Evolutionary conservation across 2,113 vertebrate species (phyloP), one percentile per base, ranked within the genome.

Genomic region (Pogona vitticeps): DNA sequence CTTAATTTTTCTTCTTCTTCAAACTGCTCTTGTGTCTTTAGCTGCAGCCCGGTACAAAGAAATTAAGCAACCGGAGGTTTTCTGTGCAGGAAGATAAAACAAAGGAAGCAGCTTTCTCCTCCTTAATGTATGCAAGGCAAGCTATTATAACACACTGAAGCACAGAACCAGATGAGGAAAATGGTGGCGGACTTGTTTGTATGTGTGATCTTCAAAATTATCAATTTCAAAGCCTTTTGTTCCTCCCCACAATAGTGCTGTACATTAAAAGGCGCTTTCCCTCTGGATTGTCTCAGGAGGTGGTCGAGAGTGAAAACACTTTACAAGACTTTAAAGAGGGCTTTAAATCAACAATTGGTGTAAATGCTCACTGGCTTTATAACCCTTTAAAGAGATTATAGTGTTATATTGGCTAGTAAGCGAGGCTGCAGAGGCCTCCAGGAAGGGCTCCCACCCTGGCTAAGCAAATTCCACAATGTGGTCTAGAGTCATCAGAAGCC

Each of bases 271-370:
- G 59, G 38, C 76, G 72, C 12, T 67, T 76, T 76, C 42, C 33
- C 40, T 76, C 83, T 33, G 15, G 38, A 65, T 31, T 28, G 23
- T 63, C 72, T 73, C 26, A 9, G 83, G 83, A 76, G 72, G 83
- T 67, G 72, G 72, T 21, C 59, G 23, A 52, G 59, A 46, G 56
- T 52, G 83, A 65, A 84, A 84, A 52, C 28, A 61, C 38, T 84
- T 84, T 84, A 84, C 71, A 76, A 76, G 59, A 31, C 59, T 75
- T 84, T 65, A 76, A 84, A 83, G 61, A 56, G 52, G 17, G 82
- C 23, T 83, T 83, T 83, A 83, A 84, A 65, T 76, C 73, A 84
- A 76, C 82, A 84, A 42, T 70, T 76, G 79, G 72, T 82, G 59
- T 76, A 61, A 76, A 68, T 75, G 71, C 40, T 87, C 72, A 46